Percentiles rank a stretch among this genome's conserved stretches.
Evolutionary conservation across 2,797 vertebrate genomes (phyloP).

Genomic region (Pseudochaenichthys georgianus): DNA sequence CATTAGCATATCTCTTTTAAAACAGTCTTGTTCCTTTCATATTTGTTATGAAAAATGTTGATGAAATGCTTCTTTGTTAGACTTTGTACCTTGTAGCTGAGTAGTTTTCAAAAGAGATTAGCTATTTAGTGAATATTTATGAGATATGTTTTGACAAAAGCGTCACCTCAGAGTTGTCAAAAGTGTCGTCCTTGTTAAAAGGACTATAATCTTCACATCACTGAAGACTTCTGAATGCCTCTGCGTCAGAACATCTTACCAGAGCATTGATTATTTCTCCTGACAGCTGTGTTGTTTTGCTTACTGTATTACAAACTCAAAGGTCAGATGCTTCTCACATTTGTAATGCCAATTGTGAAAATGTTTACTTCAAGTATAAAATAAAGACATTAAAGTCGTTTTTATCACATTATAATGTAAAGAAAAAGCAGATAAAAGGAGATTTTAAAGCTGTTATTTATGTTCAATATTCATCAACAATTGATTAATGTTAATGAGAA

Average conservation of each 20-base stretch:
- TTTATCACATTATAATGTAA: neutral
- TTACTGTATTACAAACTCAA: conserved; percentile 26
- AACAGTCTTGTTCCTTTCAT: neutral
- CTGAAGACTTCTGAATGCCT: conserved; percentile 47
- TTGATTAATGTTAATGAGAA: neutral
- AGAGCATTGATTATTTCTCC: conserved; percentile 52
- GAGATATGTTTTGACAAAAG: conserved; percentile 64
- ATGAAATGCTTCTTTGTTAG: conserved; percentile 25
- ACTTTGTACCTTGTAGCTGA: conserved; percentile 34
- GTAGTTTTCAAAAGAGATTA: conserved; percentile 52
- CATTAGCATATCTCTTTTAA: neutral
- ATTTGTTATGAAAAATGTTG: conserved; percentile 5
- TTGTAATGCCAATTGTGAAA: conserved; percentile 10
- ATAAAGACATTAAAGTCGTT: no score
- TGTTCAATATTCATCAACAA: conserved; percentile 1
- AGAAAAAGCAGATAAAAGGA: neutral
- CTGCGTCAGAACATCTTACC: conserved; percentile 47
- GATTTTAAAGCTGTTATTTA: neutral
- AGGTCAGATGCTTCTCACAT: conserved; percentile 15
- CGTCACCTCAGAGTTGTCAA: conserved; percentile 69
- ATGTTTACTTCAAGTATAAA: no score
- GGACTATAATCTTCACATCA: conserved; percentile 71
- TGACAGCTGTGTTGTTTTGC: conserved; percentile 51
- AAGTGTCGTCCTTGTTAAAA: conserved; percentile 56
- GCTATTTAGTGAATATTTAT: conserved; percentile 57